Evolutionary conservation across 2,797 vertebrate genomes (phyloP).

Genomic region (Cynodonichthys magdalenae): DNA sequence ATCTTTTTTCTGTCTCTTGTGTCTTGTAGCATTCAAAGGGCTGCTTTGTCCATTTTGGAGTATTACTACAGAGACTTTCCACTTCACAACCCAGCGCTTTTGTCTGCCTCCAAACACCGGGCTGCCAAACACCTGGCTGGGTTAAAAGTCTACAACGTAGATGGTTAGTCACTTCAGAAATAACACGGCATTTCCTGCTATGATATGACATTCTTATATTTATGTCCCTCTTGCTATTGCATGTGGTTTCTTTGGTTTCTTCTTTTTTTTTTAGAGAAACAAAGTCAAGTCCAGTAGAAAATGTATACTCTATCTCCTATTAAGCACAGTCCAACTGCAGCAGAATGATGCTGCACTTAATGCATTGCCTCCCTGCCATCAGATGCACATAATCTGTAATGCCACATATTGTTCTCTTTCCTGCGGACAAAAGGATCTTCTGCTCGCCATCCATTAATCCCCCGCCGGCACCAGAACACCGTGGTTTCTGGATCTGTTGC

Average conservation of each 20-base stretch:
- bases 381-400: constrained; percentile 17
- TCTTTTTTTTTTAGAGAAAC: not conserved
- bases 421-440: constrained; percentile 37
- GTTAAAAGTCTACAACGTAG: constrained; percentile 94
- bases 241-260: not conserved
- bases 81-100: constrained; percentile 90
- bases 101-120: constrained; percentile 89
- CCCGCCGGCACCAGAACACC: constrained; percentile 1
- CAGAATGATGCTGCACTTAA: constrained; percentile 15
- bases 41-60: constrained; percentile 92
- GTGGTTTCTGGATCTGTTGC: constrained; percentile 31
- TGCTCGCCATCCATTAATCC: constrained; percentile 29
- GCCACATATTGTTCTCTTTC: constrained; percentile 35
- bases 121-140: constrained; percentile 93
- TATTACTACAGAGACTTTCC: constrained; percentile 96
- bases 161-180: constrained; percentile 84
- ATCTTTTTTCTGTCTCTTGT: constrained; percentile 21
- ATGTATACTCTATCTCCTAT: constrained; percentile 27
- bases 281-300: constrained; percentile 15
- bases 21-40: constrained; percentile 87
- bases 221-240: not conserved
- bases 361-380: constrained; percentile 21
- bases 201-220: not conserved
- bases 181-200: not conserved
- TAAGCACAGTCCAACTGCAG: not conserved